Conservation (phyloP, 2,797 vertebrate species). For the Sparus aurata region DNA sequence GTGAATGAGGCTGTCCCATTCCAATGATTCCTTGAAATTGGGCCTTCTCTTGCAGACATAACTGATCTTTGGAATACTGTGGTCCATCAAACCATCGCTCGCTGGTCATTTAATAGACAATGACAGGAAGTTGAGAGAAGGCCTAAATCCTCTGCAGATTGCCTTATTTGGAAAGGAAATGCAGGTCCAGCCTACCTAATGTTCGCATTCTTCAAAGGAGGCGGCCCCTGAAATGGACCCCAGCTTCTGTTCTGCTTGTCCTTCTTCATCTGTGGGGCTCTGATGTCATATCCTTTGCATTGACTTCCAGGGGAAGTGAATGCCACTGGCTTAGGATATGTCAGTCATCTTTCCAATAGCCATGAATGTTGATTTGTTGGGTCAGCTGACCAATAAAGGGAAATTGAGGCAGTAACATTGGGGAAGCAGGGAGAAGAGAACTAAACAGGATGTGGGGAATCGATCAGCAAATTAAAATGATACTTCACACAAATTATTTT, state of each 20-base stretch:
- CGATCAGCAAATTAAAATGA: constrained; percentile 61
- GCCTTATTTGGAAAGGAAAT: background rate
- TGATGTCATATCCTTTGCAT: constrained; percentile 81
- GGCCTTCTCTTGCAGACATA: background rate
- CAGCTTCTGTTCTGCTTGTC: constrained; percentile 53
- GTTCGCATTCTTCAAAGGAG: constrained; percentile 32
- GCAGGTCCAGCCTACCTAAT: background rate
- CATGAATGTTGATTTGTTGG: constrained; percentile 43
- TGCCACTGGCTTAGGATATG: constrained; percentile 79
- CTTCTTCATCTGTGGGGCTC: constrained; percentile 51
- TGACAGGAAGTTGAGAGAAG: background rate
- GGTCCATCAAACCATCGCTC: background rate
- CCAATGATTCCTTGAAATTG: constrained; percentile 7
- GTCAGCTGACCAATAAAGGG: constrained; percentile 50
- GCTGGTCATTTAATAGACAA: background rate
- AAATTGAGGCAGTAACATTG: constrained; percentile 47
- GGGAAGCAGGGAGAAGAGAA: constrained; percentile 54
- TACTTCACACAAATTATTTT: constrained; percentile 58
- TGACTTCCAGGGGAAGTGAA: constrained; percentile 72
- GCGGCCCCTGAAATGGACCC: constrained; percentile 54
- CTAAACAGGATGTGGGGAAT: constrained; percentile 63
- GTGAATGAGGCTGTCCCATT: background rate
- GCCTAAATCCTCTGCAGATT: background rate
- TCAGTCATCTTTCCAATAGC: constrained; percentile 57
- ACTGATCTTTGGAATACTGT: background rate